Conservation (phyloP, 2,797 vertebrate species). For the Dryobates pubescens region DNA sequence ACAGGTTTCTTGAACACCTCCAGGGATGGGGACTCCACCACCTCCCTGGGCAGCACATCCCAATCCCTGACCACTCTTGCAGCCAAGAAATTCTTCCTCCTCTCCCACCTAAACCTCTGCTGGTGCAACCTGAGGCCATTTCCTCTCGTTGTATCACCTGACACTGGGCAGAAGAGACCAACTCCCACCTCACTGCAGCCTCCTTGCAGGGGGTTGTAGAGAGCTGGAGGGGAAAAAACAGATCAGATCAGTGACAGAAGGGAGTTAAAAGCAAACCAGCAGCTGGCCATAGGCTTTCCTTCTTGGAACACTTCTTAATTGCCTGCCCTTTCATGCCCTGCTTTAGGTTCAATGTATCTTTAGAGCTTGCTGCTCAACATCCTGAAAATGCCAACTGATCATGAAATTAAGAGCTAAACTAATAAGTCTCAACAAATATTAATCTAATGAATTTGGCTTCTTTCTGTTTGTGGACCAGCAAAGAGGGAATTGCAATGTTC, state of each 20-base stretch:
- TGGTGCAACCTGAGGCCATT: too few relatives aligned
- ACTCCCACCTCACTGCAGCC: too few relatives aligned
- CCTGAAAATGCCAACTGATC: constrained; percentile 38
- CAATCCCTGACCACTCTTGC: too few relatives aligned
- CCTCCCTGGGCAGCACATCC: too few relatives aligned
- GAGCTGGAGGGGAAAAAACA: too few relatives aligned
- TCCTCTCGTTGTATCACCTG: too few relatives aligned
- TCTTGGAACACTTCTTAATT: not conserved
- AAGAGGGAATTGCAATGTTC: constrained; percentile 45
- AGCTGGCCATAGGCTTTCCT: not conserved
- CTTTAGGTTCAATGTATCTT: constrained; percentile 5
- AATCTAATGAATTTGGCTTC: constrained; percentile 62
- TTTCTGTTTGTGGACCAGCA: constrained; percentile 55
- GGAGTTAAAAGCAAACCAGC: not conserved
- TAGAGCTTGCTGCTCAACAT: not conserved
- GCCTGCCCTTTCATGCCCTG: not conserved
- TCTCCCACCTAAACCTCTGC: too few relatives aligned
- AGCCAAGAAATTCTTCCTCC: too few relatives aligned
- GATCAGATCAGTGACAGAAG: not conserved
- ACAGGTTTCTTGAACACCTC: too few relatives aligned
- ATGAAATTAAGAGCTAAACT: constrained; percentile 60
- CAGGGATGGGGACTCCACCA: too few relatives aligned
- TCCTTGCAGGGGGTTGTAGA: too few relatives aligned
- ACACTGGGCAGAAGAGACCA: too few relatives aligned
- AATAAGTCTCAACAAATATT: constrained; percentile 67